Conservation (phyloP, 1,140 invertebrate genomes). For the Hyphantria cunea region DNA sequence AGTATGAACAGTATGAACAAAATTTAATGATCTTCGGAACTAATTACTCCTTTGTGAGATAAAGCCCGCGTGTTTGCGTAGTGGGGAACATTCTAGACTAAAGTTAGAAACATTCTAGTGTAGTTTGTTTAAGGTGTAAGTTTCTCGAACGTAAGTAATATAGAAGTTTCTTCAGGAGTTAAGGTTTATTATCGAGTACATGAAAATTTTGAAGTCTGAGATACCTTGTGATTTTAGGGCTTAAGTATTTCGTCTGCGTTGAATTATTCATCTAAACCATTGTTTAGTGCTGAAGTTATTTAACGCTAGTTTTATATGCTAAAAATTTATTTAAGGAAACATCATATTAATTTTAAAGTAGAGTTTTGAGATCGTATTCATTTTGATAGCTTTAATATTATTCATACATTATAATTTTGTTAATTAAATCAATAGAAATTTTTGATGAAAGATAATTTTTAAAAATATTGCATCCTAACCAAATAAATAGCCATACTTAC, state of each 20-base stretch:
- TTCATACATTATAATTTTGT: no score
- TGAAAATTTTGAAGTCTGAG: slow-evolving; percentile 36
- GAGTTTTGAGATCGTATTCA: no score
- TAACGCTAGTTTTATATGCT: no score
- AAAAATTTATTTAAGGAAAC: no score
- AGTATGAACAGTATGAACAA: no score
- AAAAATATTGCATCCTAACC: no score
- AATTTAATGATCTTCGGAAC: slow-evolving; percentile 61
- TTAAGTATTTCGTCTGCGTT: slow-evolving; percentile 8
- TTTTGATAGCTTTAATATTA: no score
- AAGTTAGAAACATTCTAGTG: slow-evolving; percentile 48
- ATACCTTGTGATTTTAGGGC: slow-evolving; percentile 11
- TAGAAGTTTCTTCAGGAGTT: slow-evolving; percentile 59
- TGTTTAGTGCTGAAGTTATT: no score
- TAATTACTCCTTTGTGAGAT: slow-evolving; percentile 60
- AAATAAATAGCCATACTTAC: no score
- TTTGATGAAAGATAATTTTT: no score
- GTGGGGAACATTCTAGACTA: slow-evolving; percentile 57
- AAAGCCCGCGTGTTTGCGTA: slow-evolving; percentile 59
- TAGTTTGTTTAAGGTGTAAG: slow-evolving; percentile 63
- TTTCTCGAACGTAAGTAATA: slow-evolving; percentile 59
- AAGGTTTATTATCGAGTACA: slow-evolving; percentile 57
- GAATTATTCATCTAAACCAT: not conserved
- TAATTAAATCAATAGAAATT: no score
- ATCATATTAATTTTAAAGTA: no score